phyloP scores from a whole-genome alignment of 2,888 invertebrate species.

The Hoplodrina blanda region DNA sequence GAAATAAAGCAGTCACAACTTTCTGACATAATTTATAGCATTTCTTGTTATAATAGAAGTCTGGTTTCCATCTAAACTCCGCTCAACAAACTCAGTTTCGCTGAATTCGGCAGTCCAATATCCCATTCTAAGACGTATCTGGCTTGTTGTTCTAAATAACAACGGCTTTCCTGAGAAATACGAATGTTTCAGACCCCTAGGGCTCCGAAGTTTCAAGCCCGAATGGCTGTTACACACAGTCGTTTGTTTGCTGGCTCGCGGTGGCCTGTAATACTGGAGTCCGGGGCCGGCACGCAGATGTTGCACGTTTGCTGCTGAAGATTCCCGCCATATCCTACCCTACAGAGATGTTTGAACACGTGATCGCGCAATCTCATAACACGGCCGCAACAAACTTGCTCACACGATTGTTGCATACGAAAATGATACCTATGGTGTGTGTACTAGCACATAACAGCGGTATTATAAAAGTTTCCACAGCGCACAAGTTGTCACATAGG shows the following conservation, averaged over 20 bases:
- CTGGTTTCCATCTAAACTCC: conserved; percentile 29
- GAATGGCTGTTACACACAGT: conserved; percentile 59
- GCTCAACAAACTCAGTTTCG: conserved; percentile 35
- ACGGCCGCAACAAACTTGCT: conserved; percentile 55
- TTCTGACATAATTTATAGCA: conserved; percentile 13
- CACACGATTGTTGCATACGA: conserved; percentile 53
- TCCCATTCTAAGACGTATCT: conserved; percentile 46
- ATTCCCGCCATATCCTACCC: conserved; percentile 35
- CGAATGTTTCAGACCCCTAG: conserved; percentile 58
- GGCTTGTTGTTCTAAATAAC: conserved; percentile 58
- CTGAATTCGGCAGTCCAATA: conserved; percentile 47
- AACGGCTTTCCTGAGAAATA: conserved; percentile 57
- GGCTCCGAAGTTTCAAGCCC: conserved; percentile 63
- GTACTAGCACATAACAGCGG: conserved; percentile 56
- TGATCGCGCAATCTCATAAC: conserved; percentile 58
- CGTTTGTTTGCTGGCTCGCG: conserved; percentile 59
- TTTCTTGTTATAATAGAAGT: conserved; percentile 22
- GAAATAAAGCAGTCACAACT: conserved; percentile 24
- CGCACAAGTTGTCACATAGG: conserved; percentile 51
- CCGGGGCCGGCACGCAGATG: conserved; percentile 60
- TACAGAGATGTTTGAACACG: conserved; percentile 55
- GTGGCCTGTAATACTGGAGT: conserved; percentile 52
- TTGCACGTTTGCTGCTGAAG: conserved; percentile 56
- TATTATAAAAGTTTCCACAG: conserved; percentile 67
- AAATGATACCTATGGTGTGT: conserved; percentile 59